A percentile compares a stretch with the other conserved stretches of the same genome.
phyloP scores from a whole-genome alignment of 2,113 vertebrate genomes.

The Campylomormyrus tamandua region DNA sequence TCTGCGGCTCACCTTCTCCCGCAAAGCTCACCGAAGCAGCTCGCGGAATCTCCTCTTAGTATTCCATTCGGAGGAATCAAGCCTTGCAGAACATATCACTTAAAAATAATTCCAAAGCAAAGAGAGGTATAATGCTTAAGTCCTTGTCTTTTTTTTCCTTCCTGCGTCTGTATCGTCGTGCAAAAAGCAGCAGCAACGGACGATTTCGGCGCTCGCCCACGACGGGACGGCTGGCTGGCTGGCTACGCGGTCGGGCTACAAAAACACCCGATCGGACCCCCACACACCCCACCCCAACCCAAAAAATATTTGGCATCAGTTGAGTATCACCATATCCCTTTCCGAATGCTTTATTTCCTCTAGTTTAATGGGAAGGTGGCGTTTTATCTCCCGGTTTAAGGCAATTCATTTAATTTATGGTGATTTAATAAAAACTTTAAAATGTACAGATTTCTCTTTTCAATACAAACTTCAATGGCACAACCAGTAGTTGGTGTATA shows the following conservation, averaged over 20 bases:
- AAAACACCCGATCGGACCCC: neutral
- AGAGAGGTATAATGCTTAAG: neutral
- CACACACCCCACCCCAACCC: constrained; percentile 4
- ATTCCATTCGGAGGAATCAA: neutral
- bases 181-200: neutral
- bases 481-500: constrained; percentile 87
- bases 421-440: constrained; percentile 75
- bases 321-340: constrained; percentile 51
- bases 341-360: constrained; percentile 54
- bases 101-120: neutral
- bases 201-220: neutral
- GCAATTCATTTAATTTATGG: constrained; percentile 82
- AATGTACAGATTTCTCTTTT: constrained; percentile 77
- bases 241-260: neutral
- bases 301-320: constrained; percentile 73
- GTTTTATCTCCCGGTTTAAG: constrained; percentile 74
- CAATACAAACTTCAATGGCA: constrained; percentile 89
- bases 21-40: neutral
- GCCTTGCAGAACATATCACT: neutral
- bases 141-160: neutral
- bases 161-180: neutral
- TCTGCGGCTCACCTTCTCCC: neutral
- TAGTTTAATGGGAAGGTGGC: constrained; percentile 52
- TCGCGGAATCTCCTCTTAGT: neutral
- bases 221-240: neutral